Percentiles rank a stretch among this genome's conserved stretches.
These are phyloP conservation scores for Chrysaora quinquecirrha DNA, from an alignment of 30 jellyfish, hydroid and myxozoan genomes.

Conservation along the genomic window DNA sequence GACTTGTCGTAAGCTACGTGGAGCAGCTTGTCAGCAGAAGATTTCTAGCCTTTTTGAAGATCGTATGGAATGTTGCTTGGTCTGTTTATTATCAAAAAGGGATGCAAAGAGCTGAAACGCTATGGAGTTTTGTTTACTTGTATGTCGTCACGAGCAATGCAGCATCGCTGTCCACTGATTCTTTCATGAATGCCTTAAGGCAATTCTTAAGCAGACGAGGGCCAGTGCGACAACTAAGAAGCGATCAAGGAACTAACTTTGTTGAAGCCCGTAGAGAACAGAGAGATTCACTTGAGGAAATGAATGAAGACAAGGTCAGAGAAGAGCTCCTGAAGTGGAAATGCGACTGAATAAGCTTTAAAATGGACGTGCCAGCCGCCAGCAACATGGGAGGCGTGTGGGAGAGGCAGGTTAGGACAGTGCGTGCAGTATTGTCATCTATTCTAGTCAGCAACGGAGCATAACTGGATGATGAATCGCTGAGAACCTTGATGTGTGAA, in stretches of 20 bases:
- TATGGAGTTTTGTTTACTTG: slow-evolving; percentile 51
- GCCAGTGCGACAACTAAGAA: slow-evolving; percentile 10
- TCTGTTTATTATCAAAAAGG: slow-evolving; percentile 30
- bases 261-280: slow-evolving; percentile 43
- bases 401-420: slow-evolving; percentile 38
- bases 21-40: slow-evolving; percentile 27
- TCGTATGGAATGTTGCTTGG: slow-evolving; percentile 31
- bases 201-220: slow-evolving; percentile 39
- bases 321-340: not conserved
- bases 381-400: slow-evolving; percentile 63
- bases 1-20: slow-evolving; percentile 28
- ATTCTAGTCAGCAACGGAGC: not conserved
- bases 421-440: slow-evolving; percentile 7
- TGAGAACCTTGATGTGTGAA: slow-evolving; percentile 29
- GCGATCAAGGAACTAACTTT: slow-evolving; percentile 44
- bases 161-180: slow-evolving; percentile 26
- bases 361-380: slow-evolving; percentile 35
- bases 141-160: slow-evolving; percentile 35
- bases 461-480: slow-evolving; percentile 22
- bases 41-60: slow-evolving; percentile 47
- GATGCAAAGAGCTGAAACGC: slow-evolving; percentile 41
- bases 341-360: slow-evolving; percentile 32
- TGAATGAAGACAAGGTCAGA: slow-evolving; percentile 16
- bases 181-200: slow-evolving; percentile 25
- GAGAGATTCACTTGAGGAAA: slow-evolving; percentile 39